A percentile compares a stretch with the other conserved stretches of the same genome.
Evolutionary conservation across 2,888 invertebrate species (phyloP).

Genomic region (Tipula confusa): DNA sequence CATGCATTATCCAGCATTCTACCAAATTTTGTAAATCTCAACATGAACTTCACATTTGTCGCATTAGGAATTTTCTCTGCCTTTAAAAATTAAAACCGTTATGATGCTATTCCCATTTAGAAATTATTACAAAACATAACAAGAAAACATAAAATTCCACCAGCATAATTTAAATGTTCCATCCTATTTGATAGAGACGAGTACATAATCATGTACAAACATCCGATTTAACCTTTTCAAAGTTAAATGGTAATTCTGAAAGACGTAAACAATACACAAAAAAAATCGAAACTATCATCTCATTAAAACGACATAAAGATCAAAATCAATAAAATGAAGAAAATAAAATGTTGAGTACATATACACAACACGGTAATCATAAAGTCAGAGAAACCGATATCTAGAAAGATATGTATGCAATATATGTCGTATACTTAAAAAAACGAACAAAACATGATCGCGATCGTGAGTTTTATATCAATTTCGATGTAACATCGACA

Average conservation of each 20-base stretch:
- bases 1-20: too few species aligned
- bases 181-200: neutral
- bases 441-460: slow-evolving; percentile 6
- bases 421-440: neutral
- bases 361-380: neutral
- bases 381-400: neutral
- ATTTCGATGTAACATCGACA: neutral
- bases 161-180: neutral
- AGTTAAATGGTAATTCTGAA: neutral
- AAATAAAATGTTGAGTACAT: neutral
- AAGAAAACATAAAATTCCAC: neutral
- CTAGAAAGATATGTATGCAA: neutral
- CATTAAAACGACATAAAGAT: slow-evolving; percentile 14
- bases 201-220: slow-evolving; percentile 1
- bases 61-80: too few species aligned
- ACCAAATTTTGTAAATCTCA: too few species aligned
- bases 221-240: neutral
- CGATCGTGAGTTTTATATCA: slow-evolving; percentile 13
- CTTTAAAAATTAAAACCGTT: neutral
- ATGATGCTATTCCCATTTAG: neutral
- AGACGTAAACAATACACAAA: neutral
- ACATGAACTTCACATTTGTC: too few species aligned
- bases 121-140: neutral
- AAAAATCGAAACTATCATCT: neutral
- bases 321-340: neutral